Evolutionary conservation across 2,888 invertebrate genomes (phyloP).

Genomic region (Volucella inflata): DNA sequence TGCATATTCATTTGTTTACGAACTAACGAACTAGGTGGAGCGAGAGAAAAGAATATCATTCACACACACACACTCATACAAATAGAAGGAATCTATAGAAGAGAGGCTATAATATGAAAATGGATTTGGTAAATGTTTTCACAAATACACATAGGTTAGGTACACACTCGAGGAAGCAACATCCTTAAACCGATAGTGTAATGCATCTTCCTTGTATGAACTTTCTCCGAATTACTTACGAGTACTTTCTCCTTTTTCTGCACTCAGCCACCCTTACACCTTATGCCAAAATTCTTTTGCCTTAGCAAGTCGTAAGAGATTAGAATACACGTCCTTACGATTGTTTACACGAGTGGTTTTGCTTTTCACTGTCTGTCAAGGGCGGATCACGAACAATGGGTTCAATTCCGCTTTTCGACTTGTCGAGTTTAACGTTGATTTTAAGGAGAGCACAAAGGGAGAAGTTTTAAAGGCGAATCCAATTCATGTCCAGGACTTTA

Average conservation of each 20-base stretch:
- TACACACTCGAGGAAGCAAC: neutral
- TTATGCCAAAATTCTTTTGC: neutral
- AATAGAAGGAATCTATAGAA: too few species aligned
- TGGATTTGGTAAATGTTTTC: conserved; percentile 29
- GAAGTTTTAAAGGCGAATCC: too few species aligned
- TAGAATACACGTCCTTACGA: conserved; percentile 35
- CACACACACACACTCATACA: neutral
- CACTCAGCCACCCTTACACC: too few species aligned
- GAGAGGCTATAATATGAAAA: too few species aligned
- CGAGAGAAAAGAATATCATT: neutral
- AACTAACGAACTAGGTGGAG: conserved; percentile 10
- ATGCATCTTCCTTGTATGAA: conserved; percentile 5
- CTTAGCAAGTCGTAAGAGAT: conserved; percentile 16
- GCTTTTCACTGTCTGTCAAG: neutral
- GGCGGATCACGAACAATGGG: neutral
- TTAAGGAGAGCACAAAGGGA: neutral
- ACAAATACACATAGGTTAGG: neutral
- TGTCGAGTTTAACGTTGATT: neutral
- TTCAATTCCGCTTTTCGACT: neutral
- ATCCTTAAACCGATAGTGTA: conserved; percentile 1
- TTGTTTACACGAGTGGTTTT: conserved; percentile 10
- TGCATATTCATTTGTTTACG: conserved; percentile 63
- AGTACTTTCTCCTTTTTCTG: too few species aligned
- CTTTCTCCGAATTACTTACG: neutral
- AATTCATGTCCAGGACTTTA: too few species aligned